These are phyloP conservation scores for Phylloscopus trochilus DNA, from an alignment of 2,113 vertebrate species.

Conservation along the genomic window DNA sequence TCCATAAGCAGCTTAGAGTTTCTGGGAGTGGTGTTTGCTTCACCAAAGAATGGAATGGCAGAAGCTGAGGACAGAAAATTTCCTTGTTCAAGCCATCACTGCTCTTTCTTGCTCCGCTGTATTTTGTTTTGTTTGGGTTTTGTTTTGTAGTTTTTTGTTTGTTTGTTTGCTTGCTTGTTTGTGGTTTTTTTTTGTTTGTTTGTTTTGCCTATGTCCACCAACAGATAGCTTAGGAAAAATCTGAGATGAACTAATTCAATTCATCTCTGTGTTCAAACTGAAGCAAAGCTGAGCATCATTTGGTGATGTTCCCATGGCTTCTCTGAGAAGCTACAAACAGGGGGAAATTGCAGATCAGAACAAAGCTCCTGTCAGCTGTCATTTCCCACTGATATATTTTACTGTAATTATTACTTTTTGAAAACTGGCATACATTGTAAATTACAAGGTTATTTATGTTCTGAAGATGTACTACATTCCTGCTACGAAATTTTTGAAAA, in stretches of 20 bases:
- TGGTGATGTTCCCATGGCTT: not conserved
- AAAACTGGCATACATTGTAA: constrained; percentile 11
- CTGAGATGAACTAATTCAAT: not conserved
- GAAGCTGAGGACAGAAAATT: not conserved
- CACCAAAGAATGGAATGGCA: not conserved
- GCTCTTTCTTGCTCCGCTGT: not conserved
- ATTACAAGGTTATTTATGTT: constrained; percentile 61
- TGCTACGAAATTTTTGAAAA: constrained; percentile 39
- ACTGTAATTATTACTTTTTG: constrained; percentile 39
- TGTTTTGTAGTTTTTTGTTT: not conserved
- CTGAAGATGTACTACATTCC: constrained; percentile 20
- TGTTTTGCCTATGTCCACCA: not conserved
- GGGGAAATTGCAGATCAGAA: constrained; percentile 46
- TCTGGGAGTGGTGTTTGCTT: not conserved
- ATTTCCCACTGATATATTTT: constrained; percentile 38
- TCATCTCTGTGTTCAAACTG: not conserved
- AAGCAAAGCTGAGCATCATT: not conserved
- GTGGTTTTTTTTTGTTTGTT: too few species aligned
- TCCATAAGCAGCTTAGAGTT: not conserved
- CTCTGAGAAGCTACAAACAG: not conserved
- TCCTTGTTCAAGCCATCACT: not conserved
- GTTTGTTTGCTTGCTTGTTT: too few species aligned
- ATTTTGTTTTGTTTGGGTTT: too few species aligned
- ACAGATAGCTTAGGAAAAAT: not conserved
- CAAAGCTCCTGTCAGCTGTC: constrained; percentile 37